Base-by-base conservation (phyloP, 2,113 vertebrate species). In the Aythya baeri region DNA sequence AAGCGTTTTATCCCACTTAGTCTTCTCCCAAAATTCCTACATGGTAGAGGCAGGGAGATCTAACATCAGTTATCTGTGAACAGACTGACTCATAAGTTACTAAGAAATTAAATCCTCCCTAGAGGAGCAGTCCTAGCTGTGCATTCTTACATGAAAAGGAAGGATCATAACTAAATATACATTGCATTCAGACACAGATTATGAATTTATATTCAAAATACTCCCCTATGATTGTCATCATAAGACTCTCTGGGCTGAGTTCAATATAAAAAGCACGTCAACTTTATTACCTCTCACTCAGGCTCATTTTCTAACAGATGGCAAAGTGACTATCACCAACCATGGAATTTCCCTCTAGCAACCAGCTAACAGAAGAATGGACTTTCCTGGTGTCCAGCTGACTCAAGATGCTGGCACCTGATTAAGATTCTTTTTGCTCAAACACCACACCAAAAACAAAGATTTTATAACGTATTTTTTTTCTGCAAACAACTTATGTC, bases 391-490 rank as follows among this genome's bases (percentile, higher is more conserved):
- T 27, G 32, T 5, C 38, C 82, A 72, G 61, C 72, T 84, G 73
- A 13, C 61, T 91, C 68, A 36, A 15, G 63, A 9, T 20, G 16
- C 26, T 74, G 78, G 62, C 84, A 80, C 32, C 52, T 10, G 20
- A 75, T 54, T 44, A 63, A 34, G 9, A 50, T 5, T 31, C n/a
- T n/a, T 4, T 25, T 58, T 36, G 9, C 44, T 49, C 62, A 76
- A 83, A 87, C 2, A 34, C 32, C 71, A 43, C 14, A 4, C 0
- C 38, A 15, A 49, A 31, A 85, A 11, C 13, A 5, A 20, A 52
- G 7, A 36, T 0, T 8, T 5, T 46, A 0, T 9, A 58, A 2
- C 0, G 5, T 41, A 20, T 49, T 49, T 4, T 31, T 63, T 13
- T 29, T 36, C 59, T 63, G n/a, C 21, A 6, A 49, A 32, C 5